These are phyloP conservation scores for Mormyrus hasselquistii DNA, from an alignment of 2,797 vertebrate species.

Conservation along the genomic window DNA sequence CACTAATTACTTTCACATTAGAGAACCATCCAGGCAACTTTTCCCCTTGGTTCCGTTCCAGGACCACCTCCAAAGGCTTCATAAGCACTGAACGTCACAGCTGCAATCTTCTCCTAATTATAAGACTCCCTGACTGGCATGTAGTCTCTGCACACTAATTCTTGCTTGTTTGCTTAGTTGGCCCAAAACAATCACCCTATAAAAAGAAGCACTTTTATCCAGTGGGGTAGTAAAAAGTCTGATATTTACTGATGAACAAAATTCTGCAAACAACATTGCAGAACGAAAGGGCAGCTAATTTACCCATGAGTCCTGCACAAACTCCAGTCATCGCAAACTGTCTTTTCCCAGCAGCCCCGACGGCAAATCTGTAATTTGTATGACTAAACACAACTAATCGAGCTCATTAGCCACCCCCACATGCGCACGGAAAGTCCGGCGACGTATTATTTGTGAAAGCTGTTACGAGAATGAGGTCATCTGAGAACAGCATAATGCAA, in stretches of 20 bases:
- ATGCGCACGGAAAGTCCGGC: neutral
- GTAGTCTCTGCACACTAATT: neutral
- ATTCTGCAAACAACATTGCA: neutral
- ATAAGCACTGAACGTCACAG: neutral
- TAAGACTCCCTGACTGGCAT: neutral
- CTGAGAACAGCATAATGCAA: neutral
- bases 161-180: neutral
- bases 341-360: neutral
- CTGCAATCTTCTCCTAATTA: neutral
- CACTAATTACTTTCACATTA: constrained; percentile 7
- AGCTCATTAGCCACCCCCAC: neutral
- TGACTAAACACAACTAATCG: neutral
- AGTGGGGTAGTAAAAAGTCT: neutral
- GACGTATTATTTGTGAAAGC: neutral
- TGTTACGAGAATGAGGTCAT: neutral
- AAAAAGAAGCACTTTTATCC: neutral
- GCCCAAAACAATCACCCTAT: neutral
- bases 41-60: neutral
- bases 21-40: neutral
- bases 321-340: neutral
- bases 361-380: neutral
- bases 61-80: constrained; percentile 2
- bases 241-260: neutral
- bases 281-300: neutral
- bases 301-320: neutral